Evolutionary conservation across 2,888 invertebrate genomes (phyloP), one percentile per base, ranked within the genome.

Genomic region (Punctoribates punctum): DNA sequence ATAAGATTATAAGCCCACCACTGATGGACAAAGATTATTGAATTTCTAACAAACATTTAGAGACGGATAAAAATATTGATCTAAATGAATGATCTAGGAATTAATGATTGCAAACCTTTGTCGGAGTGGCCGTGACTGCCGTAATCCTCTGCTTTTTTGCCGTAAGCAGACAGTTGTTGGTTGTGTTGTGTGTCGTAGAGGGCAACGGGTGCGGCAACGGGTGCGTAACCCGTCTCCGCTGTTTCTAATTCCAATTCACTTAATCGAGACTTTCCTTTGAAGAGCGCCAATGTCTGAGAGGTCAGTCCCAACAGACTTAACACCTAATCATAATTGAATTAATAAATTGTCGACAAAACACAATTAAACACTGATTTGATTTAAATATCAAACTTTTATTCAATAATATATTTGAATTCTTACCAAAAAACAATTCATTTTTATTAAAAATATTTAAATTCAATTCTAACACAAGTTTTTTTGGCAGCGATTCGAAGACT

Each of bases 141-240:
- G n/a, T 73, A 73, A 46, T 73, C 73, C 13, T 73, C 51, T 4
- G 29, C 48, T 29, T 73, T 48, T 27, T 73, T 73, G 48, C 73
- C 73, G 48, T 73, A 73, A 54, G 51, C 27, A 2, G 42, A 38
- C 11, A 42, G 15, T 67, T 38, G 38, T 4, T 67, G 67, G 38
- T 67, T n/a, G n/a, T n/a, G n/a, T n/a, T n/a, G n/a, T n/a, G n/a
- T 34, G 20, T 67, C 67, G n/a, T 67, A 67, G 42, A n/a, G 17
- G 34, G 38, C 67, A 6, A 67, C n/a, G n/a, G n/a, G n/a, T n/a
- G n/a, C n/a, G n/a, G n/a, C n/a, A n/a, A n/a, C 67, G 1, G 67
- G 67, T 38, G 67, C 67, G 27, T 67, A 67, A 38, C 67, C 67
- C 1, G 67, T 67, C 42, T 67, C 67, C n/a, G 67, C 38, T 6